Evolutionary conservation across 2,113 vertebrate species (phyloP), one percentile per base, ranked within the genome.

Genomic region (Lichenostomus cassidix): DNA sequence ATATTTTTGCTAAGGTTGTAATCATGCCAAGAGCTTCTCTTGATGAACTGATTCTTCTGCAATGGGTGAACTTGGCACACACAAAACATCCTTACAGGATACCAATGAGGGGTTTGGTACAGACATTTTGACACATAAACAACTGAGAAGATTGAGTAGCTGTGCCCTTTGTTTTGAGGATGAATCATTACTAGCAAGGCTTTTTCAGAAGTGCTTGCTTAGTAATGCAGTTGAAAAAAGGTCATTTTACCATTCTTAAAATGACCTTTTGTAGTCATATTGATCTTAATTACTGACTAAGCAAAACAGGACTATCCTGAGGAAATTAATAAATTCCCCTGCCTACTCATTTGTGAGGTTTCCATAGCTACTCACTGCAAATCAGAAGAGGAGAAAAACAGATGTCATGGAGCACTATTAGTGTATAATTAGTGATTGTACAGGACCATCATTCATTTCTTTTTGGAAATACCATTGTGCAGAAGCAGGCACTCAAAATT

Each of bases 221-320:
- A 71, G 50, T 67, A 87, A 78, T 35, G 39, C 46, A 67, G 35
- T 56, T 53, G 44, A 67, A 92, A 93, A 93, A 93, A 93, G 65
- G 86, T 87, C 25, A 83, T 83, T 94, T 94, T 49, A 52, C 60
- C 65, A 65, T 52, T 82, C 65, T 65, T 71, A 82, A 52, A 12
- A 31, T 19, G 52, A 65, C 56, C 46, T 93, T 69, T 73, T 78
- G 52, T 52, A 78, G n/a, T 89, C 60, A 65, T 64, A 82, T 75
- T 92, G 85, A 64, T 94, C 69, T 49, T 81, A 93, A 93, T 95
- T 81, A 96, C 73, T 96, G 94, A 95, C 59, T 91, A 94, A 97
- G 93, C 94, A 96, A 95, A 96, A 92, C 0, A 87, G 68, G 84
- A 73, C 65, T 69, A 55, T 86, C 78, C 64, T 52, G 71, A 91